Conservation (phyloP, 2,888 invertebrate species). For the Oscheius sp. region DNA sequence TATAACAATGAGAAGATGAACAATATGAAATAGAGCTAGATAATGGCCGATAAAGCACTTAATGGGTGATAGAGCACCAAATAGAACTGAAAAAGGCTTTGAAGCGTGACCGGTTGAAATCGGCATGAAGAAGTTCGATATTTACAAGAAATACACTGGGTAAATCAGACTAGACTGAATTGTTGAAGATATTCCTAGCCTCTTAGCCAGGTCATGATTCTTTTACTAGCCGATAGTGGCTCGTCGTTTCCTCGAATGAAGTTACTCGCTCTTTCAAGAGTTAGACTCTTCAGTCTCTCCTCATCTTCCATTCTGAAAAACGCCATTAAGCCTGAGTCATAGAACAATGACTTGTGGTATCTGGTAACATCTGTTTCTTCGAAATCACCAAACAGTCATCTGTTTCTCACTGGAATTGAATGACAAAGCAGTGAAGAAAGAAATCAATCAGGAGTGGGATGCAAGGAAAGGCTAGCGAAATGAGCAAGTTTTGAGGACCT, state of each 20-base stretch:
- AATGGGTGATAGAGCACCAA: too few species aligned
- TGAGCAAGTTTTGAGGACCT: background rate
- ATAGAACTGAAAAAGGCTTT: background rate
- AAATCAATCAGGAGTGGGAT: too few species aligned
- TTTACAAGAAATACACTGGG: slow-evolving; percentile 19
- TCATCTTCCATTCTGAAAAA: slow-evolving; percentile 47
- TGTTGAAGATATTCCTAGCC: slow-evolving; percentile 11
- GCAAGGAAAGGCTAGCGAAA: background rate
- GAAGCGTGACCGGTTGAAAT: slow-evolving; percentile 11
- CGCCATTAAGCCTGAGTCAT: background rate
- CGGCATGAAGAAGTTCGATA: slow-evolving; percentile 14
- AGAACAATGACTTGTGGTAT: background rate
- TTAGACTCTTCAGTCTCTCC: slow-evolving; percentile 45
- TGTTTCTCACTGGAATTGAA: slow-evolving; percentile 6
- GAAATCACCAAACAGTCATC: background rate
- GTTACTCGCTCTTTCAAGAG: slow-evolving; percentile 44
- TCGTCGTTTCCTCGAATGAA: slow-evolving; percentile 51
- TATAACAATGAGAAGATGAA: background rate
- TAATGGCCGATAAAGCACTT: too few species aligned
- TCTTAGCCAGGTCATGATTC: slow-evolving; percentile 40
- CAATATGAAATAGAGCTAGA: background rate
- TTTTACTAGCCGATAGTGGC: slow-evolving; percentile 52
- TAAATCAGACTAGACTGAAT: background rate
- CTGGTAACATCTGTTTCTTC: slow-evolving; percentile 6
- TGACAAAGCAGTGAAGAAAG: background rate